phyloP scores from a whole-genome alignment of 2,113 vertebrate genomes.

The Tragelaphus scriptus region DNA sequence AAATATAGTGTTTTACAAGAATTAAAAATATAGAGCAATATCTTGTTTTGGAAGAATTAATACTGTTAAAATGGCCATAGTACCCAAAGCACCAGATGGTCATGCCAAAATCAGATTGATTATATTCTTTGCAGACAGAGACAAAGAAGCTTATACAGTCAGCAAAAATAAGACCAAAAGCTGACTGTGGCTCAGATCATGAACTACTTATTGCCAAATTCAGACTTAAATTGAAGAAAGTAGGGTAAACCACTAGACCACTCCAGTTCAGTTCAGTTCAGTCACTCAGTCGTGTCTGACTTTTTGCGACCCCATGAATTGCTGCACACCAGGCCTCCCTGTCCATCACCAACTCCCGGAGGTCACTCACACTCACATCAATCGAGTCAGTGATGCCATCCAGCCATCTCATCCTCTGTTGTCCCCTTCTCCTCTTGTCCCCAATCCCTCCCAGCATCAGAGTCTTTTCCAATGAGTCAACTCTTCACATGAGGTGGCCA shows the following conservation, averaged over 20 bases:
- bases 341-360: no score
- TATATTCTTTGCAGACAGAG: not conserved
- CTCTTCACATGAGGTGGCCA: no score
- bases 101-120: not conserved
- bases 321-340: no score
- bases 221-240: not conserved
- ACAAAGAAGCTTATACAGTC: not conserved
- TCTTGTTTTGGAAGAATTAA: not conserved
- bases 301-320: no score
- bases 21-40: not conserved
- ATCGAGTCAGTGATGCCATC: no score
- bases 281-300: accelerated
- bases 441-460: no score
- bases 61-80: not conserved
- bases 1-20: not conserved
- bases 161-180: not conserved
- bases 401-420: no score
- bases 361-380: no score
- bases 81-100: not conserved
- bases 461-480: no score
- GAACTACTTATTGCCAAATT: not conserved
- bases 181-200: not conserved
- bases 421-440: no score
- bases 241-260: not conserved
- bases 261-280: not conserved